Conservation (phyloP, 2,888 invertebrate species). For the Platycheirus rosarum region DNA sequence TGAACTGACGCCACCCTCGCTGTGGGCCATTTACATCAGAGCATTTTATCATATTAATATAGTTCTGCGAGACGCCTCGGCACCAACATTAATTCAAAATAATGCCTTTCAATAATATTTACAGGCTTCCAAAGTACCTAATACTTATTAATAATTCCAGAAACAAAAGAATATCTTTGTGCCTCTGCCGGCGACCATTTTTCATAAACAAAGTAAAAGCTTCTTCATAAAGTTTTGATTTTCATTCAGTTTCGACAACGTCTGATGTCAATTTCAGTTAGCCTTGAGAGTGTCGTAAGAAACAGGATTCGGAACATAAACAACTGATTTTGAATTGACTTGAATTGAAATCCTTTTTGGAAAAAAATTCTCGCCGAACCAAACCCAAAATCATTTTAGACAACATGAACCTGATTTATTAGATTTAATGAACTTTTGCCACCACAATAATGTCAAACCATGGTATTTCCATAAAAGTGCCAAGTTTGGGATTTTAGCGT, state of each 20-base stretch:
- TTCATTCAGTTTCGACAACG: conserved; percentile 6
- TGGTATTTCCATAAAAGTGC: conserved; percentile 61
- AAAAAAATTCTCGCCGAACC: conserved; percentile 46
- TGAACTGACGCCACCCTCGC: too few species aligned
- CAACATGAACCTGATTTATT: conserved; percentile 70
- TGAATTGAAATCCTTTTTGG: not conserved
- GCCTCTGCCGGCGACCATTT: too few species aligned
- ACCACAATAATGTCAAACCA: conserved; percentile 62
- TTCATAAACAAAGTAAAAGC: too few species aligned
- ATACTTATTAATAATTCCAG: not conserved
- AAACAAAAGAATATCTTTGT: not conserved
- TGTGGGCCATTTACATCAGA: too few species aligned
- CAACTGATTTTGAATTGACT: not conserved
- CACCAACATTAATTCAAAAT: conserved; percentile 21
- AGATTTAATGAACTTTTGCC: conserved; percentile 70
- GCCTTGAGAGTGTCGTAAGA: conserved; percentile 20
- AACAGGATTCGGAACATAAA: conserved; percentile 30
- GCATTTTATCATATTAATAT: too few species aligned
- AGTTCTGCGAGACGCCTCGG: not conserved
- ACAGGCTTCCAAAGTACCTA: not conserved
- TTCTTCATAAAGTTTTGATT: conserved; percentile 26
- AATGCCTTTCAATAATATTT: conserved; percentile 15
- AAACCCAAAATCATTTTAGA: conserved; percentile 62
- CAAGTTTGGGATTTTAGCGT: conserved; percentile 40
- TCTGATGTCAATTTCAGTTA: conserved; percentile 27